These are phyloP conservation scores for Piscicola geometra DNA, from an alignment of 2,888 invertebrate genomes.

Conservation along the genomic window DNA sequence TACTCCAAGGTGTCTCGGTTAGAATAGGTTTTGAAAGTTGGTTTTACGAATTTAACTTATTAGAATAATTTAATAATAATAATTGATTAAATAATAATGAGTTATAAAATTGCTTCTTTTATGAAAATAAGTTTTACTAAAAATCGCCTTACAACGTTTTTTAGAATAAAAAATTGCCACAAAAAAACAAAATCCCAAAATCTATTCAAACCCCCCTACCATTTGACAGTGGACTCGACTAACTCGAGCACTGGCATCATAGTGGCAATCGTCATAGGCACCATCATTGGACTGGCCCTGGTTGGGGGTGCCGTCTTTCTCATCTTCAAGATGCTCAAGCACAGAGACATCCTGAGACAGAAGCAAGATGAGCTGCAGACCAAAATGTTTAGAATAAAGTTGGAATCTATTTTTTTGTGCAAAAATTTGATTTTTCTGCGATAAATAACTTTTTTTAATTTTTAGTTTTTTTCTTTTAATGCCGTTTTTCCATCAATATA, in stretches of 20 bases:
- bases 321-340: not conserved
- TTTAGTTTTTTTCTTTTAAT: too few relatives aligned
- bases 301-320: not conserved
- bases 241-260: not conserved
- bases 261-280: not conserved
- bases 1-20: conserved; percentile 15
- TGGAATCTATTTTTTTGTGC: not conserved
- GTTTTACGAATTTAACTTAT: too few relatives aligned
- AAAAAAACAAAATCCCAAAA: not conserved
- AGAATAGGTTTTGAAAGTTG: too few relatives aligned
- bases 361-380: not conserved
- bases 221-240: not conserved
- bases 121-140: not conserved
- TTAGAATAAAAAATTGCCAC: not conserved
- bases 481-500: not conserved
- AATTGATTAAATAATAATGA: not conserved
- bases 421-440: not conserved
- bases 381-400: not conserved
- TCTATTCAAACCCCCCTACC: not conserved
- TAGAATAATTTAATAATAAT: too few relatives aligned
- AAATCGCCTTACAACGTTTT: not conserved
- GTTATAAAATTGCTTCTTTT: not conserved
- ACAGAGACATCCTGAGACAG: not conserved
- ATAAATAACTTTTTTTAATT: not conserved
- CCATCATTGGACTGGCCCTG: not conserved